Percentiles rank a stretch among this genome's conserved stretches.
These are phyloP conservation scores for Okamejei kenojei DNA, from an alignment of 2,797 vertebrate species.

Conservation along the genomic window DNA sequence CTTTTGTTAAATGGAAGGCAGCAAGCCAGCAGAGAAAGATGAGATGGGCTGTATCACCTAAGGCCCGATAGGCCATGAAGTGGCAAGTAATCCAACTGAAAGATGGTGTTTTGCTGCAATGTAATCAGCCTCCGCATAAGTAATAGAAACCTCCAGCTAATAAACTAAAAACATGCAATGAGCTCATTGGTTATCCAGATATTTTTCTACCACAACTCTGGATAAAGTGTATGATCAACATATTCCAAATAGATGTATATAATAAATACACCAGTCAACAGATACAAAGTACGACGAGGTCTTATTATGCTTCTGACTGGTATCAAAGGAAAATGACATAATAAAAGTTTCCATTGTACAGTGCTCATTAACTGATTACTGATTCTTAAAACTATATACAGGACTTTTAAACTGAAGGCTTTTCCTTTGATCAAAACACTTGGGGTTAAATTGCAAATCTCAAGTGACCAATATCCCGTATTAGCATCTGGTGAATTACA, in stretches of 20 bases:
- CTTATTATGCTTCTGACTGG: not conserved
- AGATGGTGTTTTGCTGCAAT: not conserved
- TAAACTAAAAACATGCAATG: not conserved
- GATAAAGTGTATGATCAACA: not conserved
- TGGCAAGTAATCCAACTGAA: not conserved
- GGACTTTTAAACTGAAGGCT: not conserved
- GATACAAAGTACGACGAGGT: not conserved
- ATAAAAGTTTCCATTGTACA: not conserved
- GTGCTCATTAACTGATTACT: not conserved
- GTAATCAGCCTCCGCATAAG: not conserved
- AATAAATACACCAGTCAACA: not conserved
- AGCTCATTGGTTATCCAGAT: not conserved
- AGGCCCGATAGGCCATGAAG: not conserved
- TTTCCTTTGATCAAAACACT: not conserved
- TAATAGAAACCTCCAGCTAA: not conserved
- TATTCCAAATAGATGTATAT: not conserved
- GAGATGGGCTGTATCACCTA: not conserved
- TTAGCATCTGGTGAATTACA: not conserved
- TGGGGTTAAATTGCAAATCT: not conserved
- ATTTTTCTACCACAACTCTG: not conserved
- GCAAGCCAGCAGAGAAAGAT: not conserved
- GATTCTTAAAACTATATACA: not conserved
- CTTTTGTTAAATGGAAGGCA: not conserved
- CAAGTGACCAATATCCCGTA: not conserved
- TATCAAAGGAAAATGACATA: not conserved